These are phyloP conservation scores for Crocidura indochinensis DNA, from an alignment of 2,797 vertebrate species.

Conservation along the genomic window DNA sequence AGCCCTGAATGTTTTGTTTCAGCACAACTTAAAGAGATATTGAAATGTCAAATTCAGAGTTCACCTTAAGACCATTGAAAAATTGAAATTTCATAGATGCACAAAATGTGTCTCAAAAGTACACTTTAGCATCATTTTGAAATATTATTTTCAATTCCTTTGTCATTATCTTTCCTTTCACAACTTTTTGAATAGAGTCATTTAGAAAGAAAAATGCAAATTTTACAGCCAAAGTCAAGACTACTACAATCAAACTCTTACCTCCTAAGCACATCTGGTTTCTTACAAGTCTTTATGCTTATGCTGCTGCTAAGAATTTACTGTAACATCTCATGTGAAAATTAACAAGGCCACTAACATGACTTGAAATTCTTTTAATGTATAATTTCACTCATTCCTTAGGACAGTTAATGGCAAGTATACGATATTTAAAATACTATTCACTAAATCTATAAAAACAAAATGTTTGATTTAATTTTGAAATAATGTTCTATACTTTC, in stretches of 20 bases:
- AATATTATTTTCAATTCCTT: constrained; percentile 59
- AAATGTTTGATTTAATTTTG: not conserved
- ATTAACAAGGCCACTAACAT: constrained; percentile 38
- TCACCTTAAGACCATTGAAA: constrained; percentile 45
- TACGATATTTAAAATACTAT: constrained; percentile 15
- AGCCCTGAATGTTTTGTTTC: not conserved
- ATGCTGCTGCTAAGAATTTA: constrained; percentile 68
- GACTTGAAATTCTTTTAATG: constrained; percentile 17
- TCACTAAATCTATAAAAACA: constrained; percentile 41
- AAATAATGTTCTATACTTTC: constrained; percentile 37
- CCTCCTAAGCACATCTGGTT: constrained; percentile 23
- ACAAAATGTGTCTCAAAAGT: constrained; percentile 63
- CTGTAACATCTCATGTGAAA: constrained; percentile 39
- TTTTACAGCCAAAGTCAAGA: constrained; percentile 33
- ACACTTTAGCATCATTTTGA: constrained; percentile 40
- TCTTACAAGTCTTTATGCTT: constrained; percentile 54
- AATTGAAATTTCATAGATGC: not conserved
- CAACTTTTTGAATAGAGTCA: constrained; percentile 41
- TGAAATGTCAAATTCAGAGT: constrained; percentile 50
- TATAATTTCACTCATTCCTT: not conserved
- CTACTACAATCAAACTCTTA: constrained; percentile 62
- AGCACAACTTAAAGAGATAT: not conserved
- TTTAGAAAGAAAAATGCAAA: constrained; percentile 74
- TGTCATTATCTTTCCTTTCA: constrained; percentile 51
- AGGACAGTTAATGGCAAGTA: constrained; percentile 29